Evolutionary conservation across 2,888 invertebrate species (phyloP), one percentile per base, ranked within the genome.

Genomic region (Hypsopygia costalis): DNA sequence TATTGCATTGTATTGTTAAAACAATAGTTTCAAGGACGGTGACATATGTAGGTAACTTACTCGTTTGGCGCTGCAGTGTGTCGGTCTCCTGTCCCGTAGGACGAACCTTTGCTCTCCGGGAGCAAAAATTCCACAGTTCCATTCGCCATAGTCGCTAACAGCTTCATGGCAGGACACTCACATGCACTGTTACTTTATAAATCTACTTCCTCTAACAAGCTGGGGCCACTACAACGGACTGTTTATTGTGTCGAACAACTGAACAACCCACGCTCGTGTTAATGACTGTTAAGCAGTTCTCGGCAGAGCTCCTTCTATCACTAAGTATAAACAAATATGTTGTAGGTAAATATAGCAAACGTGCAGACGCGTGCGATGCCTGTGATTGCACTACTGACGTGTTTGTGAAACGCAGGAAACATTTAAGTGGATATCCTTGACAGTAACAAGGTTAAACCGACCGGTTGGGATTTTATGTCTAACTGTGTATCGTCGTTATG

Each of bases 61-160:
- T 85, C 87, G 51, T 87, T 88, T 32, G 87, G 87, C 25, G 87
- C 86, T 34, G 87, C 83, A 1, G 87, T 83, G 48, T 81, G 74
- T 68, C 87, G 73, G 53, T 87, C 87, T 27, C 86, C 87, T 65
- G 79, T 81, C 37, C 85, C 85, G 50, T 83, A 87, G 1, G 81
- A 73, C n/a, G 81, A 73, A 9, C 80, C 79, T 47, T 75, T 80
- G n/a, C 51, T 55, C 30, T 58, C 49, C 20, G 52, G 44, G 25
- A 60, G 55, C 21, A 54, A 44, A 41, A 47, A 50, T 39, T 66
- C 58, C 12, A 58, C 50, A 16, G 16, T 16, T 51, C 79, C 79
- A 52, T 79, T 81, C 36, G 68, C 75, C 69, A 74, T 79, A 32
- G 52, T 57, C 42, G 55, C 57, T 47, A 77, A 67, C 42, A 62